Conservation (phyloP, 2,888 invertebrate genomes). For the Cantharis lateralis region DNA sequence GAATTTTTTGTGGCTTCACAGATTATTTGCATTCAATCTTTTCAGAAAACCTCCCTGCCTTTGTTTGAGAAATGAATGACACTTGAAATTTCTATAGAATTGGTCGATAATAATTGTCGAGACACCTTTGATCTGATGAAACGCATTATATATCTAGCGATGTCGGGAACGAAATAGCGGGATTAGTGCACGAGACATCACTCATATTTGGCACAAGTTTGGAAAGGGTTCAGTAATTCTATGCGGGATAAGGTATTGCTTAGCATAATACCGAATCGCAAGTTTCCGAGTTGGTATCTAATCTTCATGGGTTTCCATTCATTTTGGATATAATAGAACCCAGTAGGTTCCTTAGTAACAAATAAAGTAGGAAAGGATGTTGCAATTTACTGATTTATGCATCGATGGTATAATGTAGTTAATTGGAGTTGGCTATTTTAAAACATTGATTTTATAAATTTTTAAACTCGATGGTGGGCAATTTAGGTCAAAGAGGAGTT, state of each 20-base stretch:
- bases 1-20: neutral
- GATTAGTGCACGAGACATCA: neutral
- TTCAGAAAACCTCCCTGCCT: neutral
- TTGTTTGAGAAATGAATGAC: neutral
- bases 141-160: neutral
- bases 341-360: neutral
- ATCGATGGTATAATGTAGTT: neutral
- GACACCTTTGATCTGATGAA: neutral
- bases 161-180: neutral
- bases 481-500: neutral
- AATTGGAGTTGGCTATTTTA: neutral
- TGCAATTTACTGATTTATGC: too few relatives aligned
- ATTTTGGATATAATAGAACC: neutral
- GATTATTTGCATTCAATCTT: neutral
- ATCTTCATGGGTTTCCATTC: neutral
- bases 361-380: neutral
- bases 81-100: neutral
- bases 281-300: neutral
- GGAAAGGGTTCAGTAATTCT: neutral
- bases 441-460: neutral
- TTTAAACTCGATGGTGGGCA: neutral
- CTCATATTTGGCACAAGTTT: neutral
- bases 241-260: neutral
- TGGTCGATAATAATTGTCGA: neutral
- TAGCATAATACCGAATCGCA: neutral